phyloP scores from a whole-genome alignment of 2,797 vertebrate species.

The Tenualosa thibaudeaui region DNA sequence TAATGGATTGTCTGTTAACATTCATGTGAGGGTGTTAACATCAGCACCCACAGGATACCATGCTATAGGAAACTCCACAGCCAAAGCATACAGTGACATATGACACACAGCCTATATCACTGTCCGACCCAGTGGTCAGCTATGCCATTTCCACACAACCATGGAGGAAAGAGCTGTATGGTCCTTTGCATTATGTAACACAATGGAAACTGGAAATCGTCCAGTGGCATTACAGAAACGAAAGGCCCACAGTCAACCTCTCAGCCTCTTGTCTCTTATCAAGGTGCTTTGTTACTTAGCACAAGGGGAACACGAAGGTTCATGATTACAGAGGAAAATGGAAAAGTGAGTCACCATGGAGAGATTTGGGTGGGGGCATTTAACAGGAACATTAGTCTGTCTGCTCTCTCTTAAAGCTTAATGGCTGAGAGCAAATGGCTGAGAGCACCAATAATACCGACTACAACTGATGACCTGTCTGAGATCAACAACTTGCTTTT shows the following conservation, averaged over 20 bases:
- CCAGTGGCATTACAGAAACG: neutral
- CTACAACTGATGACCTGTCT: neutral
- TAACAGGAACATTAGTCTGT: conserved; percentile 1
- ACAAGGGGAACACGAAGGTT: neutral
- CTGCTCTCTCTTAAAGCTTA: conserved; percentile 9
- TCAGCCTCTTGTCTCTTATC: neutral
- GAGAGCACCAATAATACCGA: neutral
- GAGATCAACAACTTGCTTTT: neutral
- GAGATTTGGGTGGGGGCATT: conserved; percentile 1
- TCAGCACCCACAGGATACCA: neutral
- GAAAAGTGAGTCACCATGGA: conserved; percentile 18
- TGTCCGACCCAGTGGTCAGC: neutral
- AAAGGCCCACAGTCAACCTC: neutral
- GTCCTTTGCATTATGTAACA: neutral
- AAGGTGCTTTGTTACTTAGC: conserved; percentile 7
- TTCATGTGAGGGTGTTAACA: neutral
- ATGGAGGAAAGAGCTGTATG: neutral
- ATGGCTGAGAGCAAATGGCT: neutral
- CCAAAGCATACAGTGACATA: neutral
- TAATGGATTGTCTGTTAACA: neutral
- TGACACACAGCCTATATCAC: neutral
- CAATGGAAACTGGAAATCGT: conserved; percentile 10
- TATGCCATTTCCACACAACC: neutral
- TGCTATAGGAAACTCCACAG: neutral
- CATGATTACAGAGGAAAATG: neutral